Evolutionary conservation across 1,140 invertebrate species (phyloP), one percentile per base, ranked within the genome.

Genomic region (Pseudomyrmex flavicornis): DNA sequence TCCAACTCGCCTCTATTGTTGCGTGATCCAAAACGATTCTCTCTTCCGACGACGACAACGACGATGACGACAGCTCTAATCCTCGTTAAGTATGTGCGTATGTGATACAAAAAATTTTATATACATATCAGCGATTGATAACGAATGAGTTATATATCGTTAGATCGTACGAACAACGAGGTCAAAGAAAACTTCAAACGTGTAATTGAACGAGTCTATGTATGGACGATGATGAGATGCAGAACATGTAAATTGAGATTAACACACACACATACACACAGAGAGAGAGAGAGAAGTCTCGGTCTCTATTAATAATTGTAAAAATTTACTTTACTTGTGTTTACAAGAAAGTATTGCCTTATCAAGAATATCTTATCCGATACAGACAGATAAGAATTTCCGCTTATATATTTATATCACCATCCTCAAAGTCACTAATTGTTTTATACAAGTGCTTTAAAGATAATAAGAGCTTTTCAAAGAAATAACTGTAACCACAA

Each of bases 1-100:
- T 13, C n/a, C 62, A 17, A 20, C 48, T 54, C 48, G 62, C n/a
- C 44, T 15, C 12, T 17, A 75, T 75, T 75, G 74, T 68, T 52
- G 62, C 74, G n/a, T n/a, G 61, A 66, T 54, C 48, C n/a, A n/a
- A 68, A 68, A 68, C 13, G 74, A 77, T 52, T 68, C 62, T 46
- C 62, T 46, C 62, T 46, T 8, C 26, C 26, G 26, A 65, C 15
- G 17, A 62, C 26, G 62, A 26, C 15, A 65, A 69, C 17, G 35
- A 66, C 10, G 26, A 63, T n/a, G 62, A 48, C 15, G 75, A 79
- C 52, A 48, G 44, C 26, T 35, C 1, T 5, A 26, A 63, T 26
- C 58, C 12, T 76, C 48, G n/a, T 4, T 22, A 54, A 54, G 62
- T 44, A 17, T n/a, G 9, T 2, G 5, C 74, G 35, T 46, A 15